phyloP scores from a whole-genome alignment of 1,140 invertebrate species.

The Galleria mellonella region DNA sequence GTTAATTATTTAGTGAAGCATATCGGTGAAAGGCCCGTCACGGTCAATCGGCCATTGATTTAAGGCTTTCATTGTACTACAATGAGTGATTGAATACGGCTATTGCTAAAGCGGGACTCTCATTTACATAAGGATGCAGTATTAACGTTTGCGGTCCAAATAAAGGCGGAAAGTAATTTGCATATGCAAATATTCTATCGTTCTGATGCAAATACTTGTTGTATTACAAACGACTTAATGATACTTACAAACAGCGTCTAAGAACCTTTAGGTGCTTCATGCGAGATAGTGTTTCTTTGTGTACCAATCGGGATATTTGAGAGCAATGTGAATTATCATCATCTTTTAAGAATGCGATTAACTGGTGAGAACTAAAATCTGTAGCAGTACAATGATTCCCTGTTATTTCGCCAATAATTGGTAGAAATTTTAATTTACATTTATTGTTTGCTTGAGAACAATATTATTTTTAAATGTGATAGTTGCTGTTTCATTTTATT shows the following conservation, averaged over 20 bases:
- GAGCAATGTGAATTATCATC: background rate
- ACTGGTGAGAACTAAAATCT: no score
- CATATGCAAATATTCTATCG: slow-evolving; percentile 66
- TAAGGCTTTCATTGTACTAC: slow-evolving; percentile 19
- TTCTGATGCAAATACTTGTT: slow-evolving; percentile 66
- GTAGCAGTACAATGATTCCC: no score
- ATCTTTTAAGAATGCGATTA: no score
- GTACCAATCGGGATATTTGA: slow-evolving; percentile 18
- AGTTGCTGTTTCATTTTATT: no score
- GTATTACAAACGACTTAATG: slow-evolving; percentile 69
- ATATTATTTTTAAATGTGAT: no score
- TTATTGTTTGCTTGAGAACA: no score
- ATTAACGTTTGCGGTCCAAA: slow-evolving; percentile 57
- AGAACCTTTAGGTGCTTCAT: slow-evolving; percentile 30
- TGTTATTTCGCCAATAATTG: no score
- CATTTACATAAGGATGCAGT: slow-evolving; percentile 59
- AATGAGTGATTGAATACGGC: slow-evolving; percentile 29
- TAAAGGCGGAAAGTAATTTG: slow-evolving; percentile 69
- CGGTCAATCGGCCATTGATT: slow-evolving; percentile 21
- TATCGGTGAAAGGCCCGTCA: slow-evolving; percentile 13
- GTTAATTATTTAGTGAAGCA: slow-evolving; percentile 6
- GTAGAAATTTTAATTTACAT: no score
- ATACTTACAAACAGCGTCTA: slow-evolving; percentile 51
- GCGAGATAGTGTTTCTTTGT: slow-evolving; percentile 26
- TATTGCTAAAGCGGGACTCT: slow-evolving; percentile 22